Conservation (phyloP, 2,888 invertebrate genomes). For the Drosophila colorata region DNA sequence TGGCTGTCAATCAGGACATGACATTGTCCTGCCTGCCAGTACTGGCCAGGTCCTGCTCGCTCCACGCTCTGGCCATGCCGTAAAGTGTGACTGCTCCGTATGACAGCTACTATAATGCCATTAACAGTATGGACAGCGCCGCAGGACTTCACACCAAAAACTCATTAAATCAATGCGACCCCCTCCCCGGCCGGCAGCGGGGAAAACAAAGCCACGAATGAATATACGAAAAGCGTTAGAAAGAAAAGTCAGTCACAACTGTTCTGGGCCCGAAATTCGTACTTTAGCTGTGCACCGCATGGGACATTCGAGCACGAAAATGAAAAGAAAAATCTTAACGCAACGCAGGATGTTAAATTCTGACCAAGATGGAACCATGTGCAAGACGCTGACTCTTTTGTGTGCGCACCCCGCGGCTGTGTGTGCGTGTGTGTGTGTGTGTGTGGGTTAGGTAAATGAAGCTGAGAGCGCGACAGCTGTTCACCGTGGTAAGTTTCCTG, state of each 20-base stretch:
- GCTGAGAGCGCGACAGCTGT: slow-evolving; percentile 69
- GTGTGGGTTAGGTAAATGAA: slow-evolving; percentile 44
- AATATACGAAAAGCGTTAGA: slow-evolving; percentile 63
- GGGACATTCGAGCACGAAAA: slow-evolving; percentile 37
- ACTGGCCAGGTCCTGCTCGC: slow-evolving; percentile 12
- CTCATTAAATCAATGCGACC: slow-evolving; percentile 71
- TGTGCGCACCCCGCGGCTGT: slow-evolving; percentile 4
- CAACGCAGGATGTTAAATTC: slow-evolving; percentile 33
- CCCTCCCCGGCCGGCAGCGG: slow-evolving; percentile 5
- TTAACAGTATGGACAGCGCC: slow-evolving; percentile 69
- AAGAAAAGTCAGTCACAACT: slow-evolving; percentile 54
- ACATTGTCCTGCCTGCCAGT: slow-evolving; percentile 51
- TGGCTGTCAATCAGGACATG: slow-evolving; percentile 72
- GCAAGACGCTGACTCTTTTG: slow-evolving; percentile 41
- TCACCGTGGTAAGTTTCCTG: slow-evolving; percentile 54
- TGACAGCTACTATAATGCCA: slow-evolving; percentile 75
- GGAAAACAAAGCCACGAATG: slow-evolving; percentile 31
- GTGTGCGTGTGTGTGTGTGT: slow-evolving; percentile 8
- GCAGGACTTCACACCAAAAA: slow-evolving; percentile 74
- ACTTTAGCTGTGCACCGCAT: slow-evolving; percentile 65
- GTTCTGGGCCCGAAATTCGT: slow-evolving; percentile 40
- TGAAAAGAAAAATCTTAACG: slow-evolving; percentile 26
- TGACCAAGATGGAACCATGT: slow-evolving; percentile 55
- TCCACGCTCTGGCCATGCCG: slow-evolving; percentile 11
- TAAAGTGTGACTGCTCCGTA: slow-evolving; percentile 66